These are phyloP conservation scores for Micrasema minimum DNA, from an alignment of 1,140 invertebrate species.

Conservation along the genomic window DNA sequence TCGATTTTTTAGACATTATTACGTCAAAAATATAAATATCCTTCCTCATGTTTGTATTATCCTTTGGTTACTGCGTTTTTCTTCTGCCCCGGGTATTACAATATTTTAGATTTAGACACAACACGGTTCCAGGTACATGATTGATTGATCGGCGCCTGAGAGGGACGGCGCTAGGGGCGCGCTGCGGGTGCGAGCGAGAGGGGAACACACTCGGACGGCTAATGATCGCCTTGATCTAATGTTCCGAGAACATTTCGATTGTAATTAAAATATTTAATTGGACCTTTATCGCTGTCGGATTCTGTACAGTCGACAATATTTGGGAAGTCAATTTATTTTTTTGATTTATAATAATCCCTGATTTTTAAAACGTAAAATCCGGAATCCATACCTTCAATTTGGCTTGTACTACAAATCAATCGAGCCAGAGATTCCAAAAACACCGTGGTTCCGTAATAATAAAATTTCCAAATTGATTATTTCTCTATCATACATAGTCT, in stretches of 20 bases:
- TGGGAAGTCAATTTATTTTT: constrained; percentile 10
- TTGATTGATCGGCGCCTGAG: constrained; percentile 28
- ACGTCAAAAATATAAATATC: no score
- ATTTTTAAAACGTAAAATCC: no score
- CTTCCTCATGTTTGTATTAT: no score
- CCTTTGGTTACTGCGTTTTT: constrained; percentile 3
- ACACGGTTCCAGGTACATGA: constrained; percentile 26
- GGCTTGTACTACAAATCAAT: no score
- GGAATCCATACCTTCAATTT: no score
- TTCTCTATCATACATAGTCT: no score
- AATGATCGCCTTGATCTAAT: constrained; percentile 30
- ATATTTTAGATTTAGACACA: constrained; percentile 34
- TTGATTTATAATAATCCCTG: no score
- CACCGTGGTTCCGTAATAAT: no score
- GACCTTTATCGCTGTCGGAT: constrained; percentile 30
- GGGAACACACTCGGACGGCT: neutral
- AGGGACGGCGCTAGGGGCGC: constrained; percentile 8
- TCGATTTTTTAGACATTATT: no score
- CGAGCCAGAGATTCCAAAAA: no score
- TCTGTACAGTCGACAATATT: neutral
- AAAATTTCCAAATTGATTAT: no score
- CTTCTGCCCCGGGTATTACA: constrained; percentile 8
- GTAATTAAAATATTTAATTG: constrained; percentile 38
- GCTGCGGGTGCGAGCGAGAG: constrained; percentile 1
- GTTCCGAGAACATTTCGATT: constrained; percentile 33